Evolutionary conservation across 1,140 invertebrate genomes (phyloP).

Genomic region (Oryctes rhinoceros): DNA sequence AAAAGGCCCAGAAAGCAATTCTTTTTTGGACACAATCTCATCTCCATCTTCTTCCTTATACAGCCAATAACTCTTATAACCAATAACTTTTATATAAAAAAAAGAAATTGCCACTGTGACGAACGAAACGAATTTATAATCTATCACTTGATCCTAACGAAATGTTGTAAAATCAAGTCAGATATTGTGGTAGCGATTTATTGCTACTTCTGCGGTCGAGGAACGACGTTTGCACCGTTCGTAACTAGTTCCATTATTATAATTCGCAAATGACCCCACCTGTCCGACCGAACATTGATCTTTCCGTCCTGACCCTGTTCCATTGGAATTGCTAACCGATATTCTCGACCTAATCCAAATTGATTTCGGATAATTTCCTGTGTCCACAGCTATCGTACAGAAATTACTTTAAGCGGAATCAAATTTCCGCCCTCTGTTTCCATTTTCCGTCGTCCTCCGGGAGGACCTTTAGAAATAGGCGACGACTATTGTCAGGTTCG

Average conservation of each 20-base stretch:
- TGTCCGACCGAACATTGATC: constrained; percentile 7
- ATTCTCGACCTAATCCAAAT: constrained; percentile 7
- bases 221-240: neutral
- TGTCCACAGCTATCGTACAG: neutral
- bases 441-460: too few species aligned
- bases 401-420: constrained; percentile 17
- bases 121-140: too few species aligned
- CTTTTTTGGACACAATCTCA: too few species aligned
- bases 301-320: neutral
- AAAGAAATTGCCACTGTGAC: too few species aligned
- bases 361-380: constrained; percentile 11
- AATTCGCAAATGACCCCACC: neutral
- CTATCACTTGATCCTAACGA: neutral
- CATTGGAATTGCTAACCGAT: neutral
- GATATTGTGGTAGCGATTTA: neutral
- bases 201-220: neutral
- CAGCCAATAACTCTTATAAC: too few species aligned
- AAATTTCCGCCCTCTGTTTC: neutral
- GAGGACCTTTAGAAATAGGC: too few species aligned
- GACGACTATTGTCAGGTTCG: too few species aligned
- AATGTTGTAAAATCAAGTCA: neutral
- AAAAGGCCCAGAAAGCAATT: too few species aligned
- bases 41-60: too few species aligned
- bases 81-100: too few species aligned
- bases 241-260: too few species aligned